Percentiles rank a stretch among this genome's conserved stretches.
Conservation (phyloP, 1,140 invertebrate species). For the Microplitis demolitor region DNA sequence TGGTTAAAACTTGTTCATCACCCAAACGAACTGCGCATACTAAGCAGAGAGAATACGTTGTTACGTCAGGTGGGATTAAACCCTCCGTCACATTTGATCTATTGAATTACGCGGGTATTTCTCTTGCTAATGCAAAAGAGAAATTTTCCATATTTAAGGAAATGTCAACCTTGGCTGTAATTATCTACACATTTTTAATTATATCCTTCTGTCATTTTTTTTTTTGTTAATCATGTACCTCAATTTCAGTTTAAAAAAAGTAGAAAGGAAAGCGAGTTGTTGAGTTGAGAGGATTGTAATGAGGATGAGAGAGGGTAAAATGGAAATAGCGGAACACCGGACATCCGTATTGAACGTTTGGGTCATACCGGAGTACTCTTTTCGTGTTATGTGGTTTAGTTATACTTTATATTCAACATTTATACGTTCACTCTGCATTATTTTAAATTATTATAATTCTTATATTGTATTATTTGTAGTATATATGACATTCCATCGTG, state of each 20-base stretch:
- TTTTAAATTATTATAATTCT: too few species aligned
- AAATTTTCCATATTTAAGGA: not conserved
- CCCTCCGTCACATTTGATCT: too few species aligned
- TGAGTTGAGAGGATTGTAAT: not conserved
- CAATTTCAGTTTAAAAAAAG: not conserved
- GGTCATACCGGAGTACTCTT: conserved; percentile 20
- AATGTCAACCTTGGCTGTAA: not conserved
- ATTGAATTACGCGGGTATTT: too few species aligned
- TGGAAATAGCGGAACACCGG: conserved; percentile 51
- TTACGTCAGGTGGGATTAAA: too few species aligned
- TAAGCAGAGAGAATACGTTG: too few species aligned
- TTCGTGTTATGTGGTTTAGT: not conserved
- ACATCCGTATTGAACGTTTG: conserved; percentile 50
- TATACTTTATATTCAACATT: too few species aligned
- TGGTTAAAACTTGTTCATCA: too few species aligned
- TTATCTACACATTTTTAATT: too few species aligned
- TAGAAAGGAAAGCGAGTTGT: conserved; percentile 15
- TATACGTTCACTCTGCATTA: too few species aligned
- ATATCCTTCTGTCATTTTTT: too few species aligned
- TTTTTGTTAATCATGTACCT: not conserved
- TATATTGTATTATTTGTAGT: too few species aligned
- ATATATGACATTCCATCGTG: not conserved
- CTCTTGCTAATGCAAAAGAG: not conserved
- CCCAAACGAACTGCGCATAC: too few species aligned
- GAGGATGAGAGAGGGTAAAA: conserved; percentile 11